These are phyloP conservation scores for Tetramorium bicarinatum DNA, from an alignment of 2,888 invertebrate species.

Conservation along the genomic window DNA sequence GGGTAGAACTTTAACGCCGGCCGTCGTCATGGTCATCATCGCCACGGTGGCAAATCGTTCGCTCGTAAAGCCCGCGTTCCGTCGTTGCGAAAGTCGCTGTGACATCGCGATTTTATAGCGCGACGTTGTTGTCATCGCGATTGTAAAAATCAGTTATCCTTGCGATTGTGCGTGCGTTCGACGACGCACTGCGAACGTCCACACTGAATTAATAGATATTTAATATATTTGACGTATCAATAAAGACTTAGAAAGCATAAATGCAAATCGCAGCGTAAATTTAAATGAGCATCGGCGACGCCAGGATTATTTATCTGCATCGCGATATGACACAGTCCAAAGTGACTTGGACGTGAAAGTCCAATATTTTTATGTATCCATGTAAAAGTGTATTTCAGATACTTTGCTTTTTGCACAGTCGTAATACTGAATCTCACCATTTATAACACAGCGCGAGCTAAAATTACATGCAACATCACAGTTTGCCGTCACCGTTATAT, in stretches of 20 bases:
- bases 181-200: neutral
- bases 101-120: constrained; percentile 35
- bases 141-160: constrained; percentile 17
- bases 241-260: constrained; percentile 17
- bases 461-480: constrained; percentile 44
- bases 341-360: constrained; percentile 12
- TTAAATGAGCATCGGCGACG: neutral
- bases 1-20: constrained; percentile 44
- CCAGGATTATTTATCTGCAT: neutral
- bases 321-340: neutral
- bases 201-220: constrained; percentile 1
- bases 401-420: neutral
- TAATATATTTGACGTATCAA: neutral
- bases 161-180: neutral
- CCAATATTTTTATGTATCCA: constrained; percentile 8
- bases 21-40: constrained; percentile 67
- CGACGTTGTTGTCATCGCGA: constrained; percentile 1
- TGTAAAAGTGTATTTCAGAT: constrained; percentile 6
- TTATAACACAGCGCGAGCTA: constrained; percentile 31
- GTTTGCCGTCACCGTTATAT: constrained; percentile 38
- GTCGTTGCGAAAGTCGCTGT: constrained; percentile 26
- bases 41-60: constrained; percentile 47
- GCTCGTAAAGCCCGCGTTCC: constrained; percentile 36
- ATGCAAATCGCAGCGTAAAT: constrained; percentile 19
- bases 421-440: constrained; percentile 22